Conservation (phyloP, 2,888 invertebrate species). For the Euzophera pinguis region DNA sequence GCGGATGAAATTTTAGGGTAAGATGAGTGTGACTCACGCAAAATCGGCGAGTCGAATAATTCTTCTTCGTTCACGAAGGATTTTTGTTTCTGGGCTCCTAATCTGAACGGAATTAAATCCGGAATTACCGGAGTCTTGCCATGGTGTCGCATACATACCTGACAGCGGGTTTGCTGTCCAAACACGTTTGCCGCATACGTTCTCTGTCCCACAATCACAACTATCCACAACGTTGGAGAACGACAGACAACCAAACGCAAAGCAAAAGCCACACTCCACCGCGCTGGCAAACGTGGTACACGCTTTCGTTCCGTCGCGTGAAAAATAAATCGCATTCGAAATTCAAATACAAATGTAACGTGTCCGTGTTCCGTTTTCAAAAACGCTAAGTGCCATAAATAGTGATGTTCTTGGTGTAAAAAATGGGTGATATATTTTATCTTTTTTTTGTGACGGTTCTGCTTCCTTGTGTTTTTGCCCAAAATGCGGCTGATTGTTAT, state of each 20-base stretch:
- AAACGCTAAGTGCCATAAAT: constrained; percentile 22
- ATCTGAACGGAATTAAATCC: neutral
- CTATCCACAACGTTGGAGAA: constrained; percentile 38
- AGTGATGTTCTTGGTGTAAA: constrained; percentile 55
- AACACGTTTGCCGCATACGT: constrained; percentile 68
- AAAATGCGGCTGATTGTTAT: constrained; percentile 78
- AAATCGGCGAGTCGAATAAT: too few species aligned
- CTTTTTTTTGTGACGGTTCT: constrained; percentile 67
- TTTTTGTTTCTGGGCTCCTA: too few species aligned
- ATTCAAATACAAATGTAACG: constrained; percentile 56
- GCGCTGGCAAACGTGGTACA: constrained; percentile 64
- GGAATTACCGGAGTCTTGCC: constrained; percentile 16
- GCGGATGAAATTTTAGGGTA: too few species aligned
- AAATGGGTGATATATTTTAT: constrained; percentile 67
- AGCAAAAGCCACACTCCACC: constrained; percentile 49
- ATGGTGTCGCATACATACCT: constrained; percentile 30
- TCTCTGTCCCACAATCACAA: constrained; percentile 67
- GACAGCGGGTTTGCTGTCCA: constrained; percentile 35
- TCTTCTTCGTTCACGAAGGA: too few species aligned
- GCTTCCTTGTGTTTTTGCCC: constrained; percentile 67
- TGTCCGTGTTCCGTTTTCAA: constrained; percentile 45
- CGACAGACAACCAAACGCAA: constrained; percentile 30
- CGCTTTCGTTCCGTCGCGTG: constrained; percentile 39
- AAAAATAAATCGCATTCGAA: constrained; percentile 48
- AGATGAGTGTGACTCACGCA: too few species aligned